Evolutionary conservation across 2,797 vertebrate species (phyloP), one percentile per base, ranked within the genome.

Genomic region (Aphelocoma californica): DNA sequence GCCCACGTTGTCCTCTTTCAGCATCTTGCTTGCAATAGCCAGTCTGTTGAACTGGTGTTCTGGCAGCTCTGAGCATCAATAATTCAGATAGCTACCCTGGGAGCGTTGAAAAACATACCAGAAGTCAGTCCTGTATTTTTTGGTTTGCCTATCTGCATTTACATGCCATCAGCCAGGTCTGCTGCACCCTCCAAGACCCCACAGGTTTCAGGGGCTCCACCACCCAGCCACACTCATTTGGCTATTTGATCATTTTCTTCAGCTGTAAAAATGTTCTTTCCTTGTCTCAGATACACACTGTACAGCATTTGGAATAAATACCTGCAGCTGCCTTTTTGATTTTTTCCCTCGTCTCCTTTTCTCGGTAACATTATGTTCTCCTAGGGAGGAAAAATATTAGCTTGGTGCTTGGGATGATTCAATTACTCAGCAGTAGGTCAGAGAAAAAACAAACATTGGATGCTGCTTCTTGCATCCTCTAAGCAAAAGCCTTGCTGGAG

Each of bases 351-450:
- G 4, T 72, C 51, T 95, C 32, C 47, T 86, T 81, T 92, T 67
- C 44, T 72, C 36, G 19, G 29, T 94, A 90, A 96, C 82, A 73
- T 75, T 57, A 88, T 94, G 87, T 94, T 96, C 94, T 95, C 60
- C 31, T 18, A 90, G 89, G 54, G 61, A 93, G 44, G 29, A 67
- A 91, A 93, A 95, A 92, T 91, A 92, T 88, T 86, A 92, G 64
- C 66, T 87, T 79, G 38, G 38, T 84, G 66, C 87, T 92, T 92
- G 36, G 73, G 85, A 92, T 95, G 82, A 97, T 93, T 95, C 93
- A 96, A 81, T 96, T 93, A 88, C 88, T 88, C 86, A 92, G 86
- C 79, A 93, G 65, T 71, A 86, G 78, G 74, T 86, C 88, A 92
- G 80, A 81, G n/a, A 40, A 66, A 29, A 88, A 96, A 93, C 66